Evolutionary conservation across 2,113 vertebrate species (phyloP).

Genomic region (Callipepla squamata): DNA sequence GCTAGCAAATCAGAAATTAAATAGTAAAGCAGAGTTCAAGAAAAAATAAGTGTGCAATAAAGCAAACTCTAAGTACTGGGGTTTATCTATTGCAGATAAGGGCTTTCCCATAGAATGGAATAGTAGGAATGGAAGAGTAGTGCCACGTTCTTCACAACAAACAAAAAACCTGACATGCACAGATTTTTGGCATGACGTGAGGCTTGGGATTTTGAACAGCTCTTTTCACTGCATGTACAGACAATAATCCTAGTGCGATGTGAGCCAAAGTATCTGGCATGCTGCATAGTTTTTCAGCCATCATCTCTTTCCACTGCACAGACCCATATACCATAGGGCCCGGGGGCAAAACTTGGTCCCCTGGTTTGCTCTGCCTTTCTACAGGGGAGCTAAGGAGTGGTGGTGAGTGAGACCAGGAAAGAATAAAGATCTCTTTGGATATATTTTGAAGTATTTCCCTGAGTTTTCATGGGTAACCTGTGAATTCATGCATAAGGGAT

Average conservation of each 20-base stretch:
- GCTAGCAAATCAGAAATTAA: neutral
- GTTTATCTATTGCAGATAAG: neutral
- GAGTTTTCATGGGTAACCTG: neutral
- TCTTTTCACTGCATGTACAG: constrained; percentile 45
- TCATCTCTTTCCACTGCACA: neutral
- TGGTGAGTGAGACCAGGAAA: neutral
- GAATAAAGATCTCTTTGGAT: neutral
- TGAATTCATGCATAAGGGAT: neutral
- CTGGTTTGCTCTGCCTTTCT: rapidly evolving
- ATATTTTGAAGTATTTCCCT: neutral
- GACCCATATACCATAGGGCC: neutral
- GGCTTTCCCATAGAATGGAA: constrained; percentile 9
- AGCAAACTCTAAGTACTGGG: neutral
- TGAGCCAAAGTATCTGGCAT: constrained; percentile 56
- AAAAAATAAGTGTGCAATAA: neutral
- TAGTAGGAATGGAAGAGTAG: neutral
- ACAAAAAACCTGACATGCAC: constrained; percentile 27
- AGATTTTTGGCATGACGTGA: constrained; percentile 66
- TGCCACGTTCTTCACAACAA: constrained; percentile 15
- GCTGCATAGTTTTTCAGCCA: neutral
- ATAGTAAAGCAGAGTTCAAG: neutral
- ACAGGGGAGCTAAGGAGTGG: neutral
- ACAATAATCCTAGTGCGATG: constrained; percentile 36
- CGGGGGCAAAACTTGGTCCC: neutral
- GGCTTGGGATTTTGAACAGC: constrained; percentile 60